Evolutionary conservation across 2,797 vertebrate genomes (phyloP), one percentile per base, ranked within the genome.

Genomic region (Pangasius mekongensis): DNA sequence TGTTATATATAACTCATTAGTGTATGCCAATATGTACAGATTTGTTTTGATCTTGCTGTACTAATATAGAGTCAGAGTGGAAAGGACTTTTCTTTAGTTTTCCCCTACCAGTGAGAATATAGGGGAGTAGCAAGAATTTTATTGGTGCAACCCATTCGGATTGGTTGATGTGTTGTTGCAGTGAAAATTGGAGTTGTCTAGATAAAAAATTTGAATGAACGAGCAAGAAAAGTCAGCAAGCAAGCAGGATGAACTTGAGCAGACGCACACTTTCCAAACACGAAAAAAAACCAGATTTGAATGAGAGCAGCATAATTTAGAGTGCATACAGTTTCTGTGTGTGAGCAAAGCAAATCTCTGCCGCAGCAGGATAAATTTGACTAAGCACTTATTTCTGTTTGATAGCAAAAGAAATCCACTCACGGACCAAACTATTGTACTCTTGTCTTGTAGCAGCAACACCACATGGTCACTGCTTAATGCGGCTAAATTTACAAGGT

Each of bases 381-480:
- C 49, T 30, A 49, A 30, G 14, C n/a, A 33, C 49, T 33, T 54
- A 30, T 54, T 30, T 78, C 76, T 54, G 47, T 78, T 78, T 74
- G 71, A 43, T 27, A 22, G 69, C 33, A 74, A 54, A 78, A 18
- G 27, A 30, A 54, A 56, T 56, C 76, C 9, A 27, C 76, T 20
- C n/a, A 80, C n/a, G 1, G n/a, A 80, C 27, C n/a, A 56, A 80
- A 80, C 11, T 56, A 30, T 14, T 77, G 47, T 74, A 43, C 39
- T 9, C 39, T 76, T 76, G 30, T 47, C 54, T 18, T 60, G 16
- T 24, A 33, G 78, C 54, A 20, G 18, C 58, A n/a, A 24, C 24
- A 43, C 80, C 58, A 83, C 64, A 83, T 83, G 58, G 58, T 56
- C 85, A 39, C 58, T 67, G 60, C 30, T 67, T 24, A 67, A 20